Base-by-base conservation (phyloP, 53 echinoderm and acorn worm genomes). In the Actinopyga echinites region DNA sequence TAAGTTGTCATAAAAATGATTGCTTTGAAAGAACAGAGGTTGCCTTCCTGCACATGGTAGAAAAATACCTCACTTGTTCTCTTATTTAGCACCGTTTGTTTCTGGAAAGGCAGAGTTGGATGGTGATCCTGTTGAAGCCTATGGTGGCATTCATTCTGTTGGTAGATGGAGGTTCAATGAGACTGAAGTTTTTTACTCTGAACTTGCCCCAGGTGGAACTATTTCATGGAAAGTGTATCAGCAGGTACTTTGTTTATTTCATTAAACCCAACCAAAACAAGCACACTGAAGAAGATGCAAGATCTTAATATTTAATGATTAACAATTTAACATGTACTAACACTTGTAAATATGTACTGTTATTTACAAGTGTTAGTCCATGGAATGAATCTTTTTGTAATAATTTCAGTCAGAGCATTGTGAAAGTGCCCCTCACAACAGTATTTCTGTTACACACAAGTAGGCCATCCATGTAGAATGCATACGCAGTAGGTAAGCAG, bases 21-120 rank as follows among this genome's bases (percentile, higher is more conserved):
- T 13, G 12, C 20, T 55, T 55, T 11, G 8, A 30, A 26, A 21
- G n/a, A 24, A 62, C 21, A 11, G 26, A 62, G 3, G 24, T 62
- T 62, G 19, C 9, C 19, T 31, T 0, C 26, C 31, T 31, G 2
- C 0, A 30, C 28, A 62, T 8, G 2, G 11, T 11, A 21, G 2
- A 0, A 0, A 5, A 62, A 24, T 2, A 30, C 60, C 21, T 61
- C 8, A 24, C 2, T 62, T 62, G 63, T 24, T 15, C 1, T 30
- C 10, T 26, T 28, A 30, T 43, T 65, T 68, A 96, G 96, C 93
- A 38, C 96, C 96, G 40, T 96, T 96, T 86, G 88, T 92, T 21
- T 90, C 91, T 64, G 96, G 96, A 20, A 96, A 96, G 69, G 69
- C 79, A 34, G 96, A 96, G 67, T 87, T 93, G 3, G 96, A 96